These are phyloP conservation scores for Corythucha ciliata DNA, from an alignment of 2,888 invertebrate genomes.

Conservation along the genomic window DNA sequence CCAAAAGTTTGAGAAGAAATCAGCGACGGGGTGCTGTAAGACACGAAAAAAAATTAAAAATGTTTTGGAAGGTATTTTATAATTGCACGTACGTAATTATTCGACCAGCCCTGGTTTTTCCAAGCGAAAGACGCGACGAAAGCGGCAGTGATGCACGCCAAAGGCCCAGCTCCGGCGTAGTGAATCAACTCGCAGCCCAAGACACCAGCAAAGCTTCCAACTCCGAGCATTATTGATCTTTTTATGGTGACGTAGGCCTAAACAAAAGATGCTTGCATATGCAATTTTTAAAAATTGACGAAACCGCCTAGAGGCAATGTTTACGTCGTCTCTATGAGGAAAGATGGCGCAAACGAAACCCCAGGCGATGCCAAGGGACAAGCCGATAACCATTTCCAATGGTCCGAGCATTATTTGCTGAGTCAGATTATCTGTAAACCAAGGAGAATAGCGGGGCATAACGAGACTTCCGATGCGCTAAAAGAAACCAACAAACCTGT, in stretches of 20 bases:
- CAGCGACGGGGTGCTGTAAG: constrained; percentile 46
- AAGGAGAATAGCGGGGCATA: background rate
- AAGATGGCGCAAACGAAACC: constrained; percentile 54
- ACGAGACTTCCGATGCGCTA: background rate
- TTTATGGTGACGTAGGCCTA: constrained; percentile 34
- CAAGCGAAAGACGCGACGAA: constrained; percentile 50
- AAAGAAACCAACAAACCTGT: constrained; percentile 43
- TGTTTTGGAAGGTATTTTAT: background rate
- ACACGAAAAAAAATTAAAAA: constrained; percentile 4
- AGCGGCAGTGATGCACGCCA: constrained; percentile 49
- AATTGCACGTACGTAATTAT: constrained; percentile 27
- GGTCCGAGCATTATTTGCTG: constrained; percentile 49
- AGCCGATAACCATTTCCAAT: constrained; percentile 52
- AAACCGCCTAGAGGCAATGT: constrained; percentile 25
- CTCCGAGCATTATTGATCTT: constrained; percentile 45
- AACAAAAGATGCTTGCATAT: constrained; percentile 10
- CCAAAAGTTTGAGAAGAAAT: constrained; percentile 46
- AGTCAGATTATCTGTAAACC: constrained; percentile 17
- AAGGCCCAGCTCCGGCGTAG: constrained; percentile 55
- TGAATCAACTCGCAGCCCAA: constrained; percentile 53
- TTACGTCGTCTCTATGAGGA: constrained; percentile 48
- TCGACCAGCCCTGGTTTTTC: constrained; percentile 40
- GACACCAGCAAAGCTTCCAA: constrained; percentile 54
- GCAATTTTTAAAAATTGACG: background rate
- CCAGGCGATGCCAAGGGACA: constrained; percentile 50